Conservation (phyloP, 2,797 vertebrate genomes). For the Falco novaeseelandiae region DNA sequence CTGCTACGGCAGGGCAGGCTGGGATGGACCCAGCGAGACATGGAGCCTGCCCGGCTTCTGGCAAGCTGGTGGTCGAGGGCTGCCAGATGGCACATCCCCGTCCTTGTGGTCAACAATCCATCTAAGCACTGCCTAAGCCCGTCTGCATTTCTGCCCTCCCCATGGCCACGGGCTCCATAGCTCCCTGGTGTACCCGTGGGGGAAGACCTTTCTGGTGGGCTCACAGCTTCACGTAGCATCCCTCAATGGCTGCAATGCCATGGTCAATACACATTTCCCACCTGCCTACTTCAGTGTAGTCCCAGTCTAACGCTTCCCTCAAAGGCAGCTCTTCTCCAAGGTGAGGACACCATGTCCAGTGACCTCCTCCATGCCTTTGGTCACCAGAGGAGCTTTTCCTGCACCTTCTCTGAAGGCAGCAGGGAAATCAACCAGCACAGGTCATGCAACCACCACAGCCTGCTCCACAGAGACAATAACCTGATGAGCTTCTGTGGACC, state of each 20-base stretch:
- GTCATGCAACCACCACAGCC: neutral
- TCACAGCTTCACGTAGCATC: fast-evolving
- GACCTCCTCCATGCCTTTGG: neutral
- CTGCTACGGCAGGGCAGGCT: neutral
- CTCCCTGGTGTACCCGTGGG: neutral
- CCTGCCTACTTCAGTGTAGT: neutral
- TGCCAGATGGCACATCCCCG: neutral
- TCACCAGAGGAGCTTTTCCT: neutral
- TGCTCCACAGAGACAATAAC: neutral
- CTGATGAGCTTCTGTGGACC: neutral
- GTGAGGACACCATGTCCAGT: neutral
- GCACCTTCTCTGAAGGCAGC: neutral
- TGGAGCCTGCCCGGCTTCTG: neutral
- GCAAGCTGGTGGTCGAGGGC: neutral
- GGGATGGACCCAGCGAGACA: neutral
- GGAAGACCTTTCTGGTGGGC: neutral
- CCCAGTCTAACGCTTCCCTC: neutral
- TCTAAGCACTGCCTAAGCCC: fast-evolving
- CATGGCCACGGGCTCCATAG: fast-evolving
- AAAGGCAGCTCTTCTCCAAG: neutral
- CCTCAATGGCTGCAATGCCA: neutral
- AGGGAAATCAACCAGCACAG: neutral
- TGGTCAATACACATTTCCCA: fast-evolving
- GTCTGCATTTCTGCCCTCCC: neutral
- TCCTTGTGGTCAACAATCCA: neutral